Evolutionary conservation across 2,797 vertebrate species (phyloP), one percentile per base, ranked within the genome.

Genomic region (Onychomys torridus): DNA sequence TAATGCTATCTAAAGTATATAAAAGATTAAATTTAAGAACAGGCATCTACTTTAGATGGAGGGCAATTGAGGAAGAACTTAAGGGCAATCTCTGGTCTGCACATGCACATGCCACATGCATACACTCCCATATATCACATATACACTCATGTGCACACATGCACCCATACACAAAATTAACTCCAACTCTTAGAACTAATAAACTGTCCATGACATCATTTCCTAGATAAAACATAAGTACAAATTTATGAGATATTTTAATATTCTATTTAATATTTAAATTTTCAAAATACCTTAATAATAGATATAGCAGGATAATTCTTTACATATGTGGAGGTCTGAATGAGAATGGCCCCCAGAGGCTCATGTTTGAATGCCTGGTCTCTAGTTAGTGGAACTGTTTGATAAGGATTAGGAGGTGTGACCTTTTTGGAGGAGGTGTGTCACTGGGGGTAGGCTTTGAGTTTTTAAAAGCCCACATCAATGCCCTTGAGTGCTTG

Each of bases 171-270:
- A 82, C 49, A 79, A 6, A 23, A 57, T 40, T 61, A 82, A 43
- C 25, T 75, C 25, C 29, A 75, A 43, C 67, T 75, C 69, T 52
- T 43, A 88, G 73, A 87, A 40, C 5, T 57, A 73, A 87, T 40
- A 11, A 25, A 92, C 76, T 96, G 94, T 46, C 32, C 16, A 92
- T 52, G 2, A 40, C 23, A 90, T 90, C 90, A 92, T 85, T 96
- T 94, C 29, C 93, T 87, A 93, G 11, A 85, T 84, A 93, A 94
- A 89, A 91, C 32, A 14, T 78, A 95, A 97, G 88, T 73, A 90
- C 88, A 93, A 90, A 82, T 73, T 65, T 25, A 81, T 94, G 27
- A 96, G 25, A 88, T 13, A 93, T 81, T 91, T n/a, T n/a, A n/a
- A n/a, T n/a, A n/a, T n/a, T n/a, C n/a, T n/a, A n/a, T n/a, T 94